Conservation (phyloP, 2,888 invertebrate species). For the Malachius bipustulatus region DNA sequence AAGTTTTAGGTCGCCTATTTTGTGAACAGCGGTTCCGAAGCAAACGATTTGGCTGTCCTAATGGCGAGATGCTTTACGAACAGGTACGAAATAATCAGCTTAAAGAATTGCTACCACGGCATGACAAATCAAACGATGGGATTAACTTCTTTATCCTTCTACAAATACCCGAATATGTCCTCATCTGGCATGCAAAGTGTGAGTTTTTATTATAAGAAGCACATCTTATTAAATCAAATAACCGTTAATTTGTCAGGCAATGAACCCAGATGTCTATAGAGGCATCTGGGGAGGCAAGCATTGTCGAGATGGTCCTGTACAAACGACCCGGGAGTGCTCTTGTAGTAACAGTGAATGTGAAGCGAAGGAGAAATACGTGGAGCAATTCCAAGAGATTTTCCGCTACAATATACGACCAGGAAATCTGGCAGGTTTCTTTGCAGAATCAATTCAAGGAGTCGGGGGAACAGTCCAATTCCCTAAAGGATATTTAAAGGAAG, state of each 20-base stretch:
- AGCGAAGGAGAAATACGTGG: constrained; percentile 68
- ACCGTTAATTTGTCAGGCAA: too few relatives aligned
- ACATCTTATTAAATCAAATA: too few relatives aligned
- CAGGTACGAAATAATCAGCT: constrained; percentile 70
- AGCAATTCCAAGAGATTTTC: constrained; percentile 70
- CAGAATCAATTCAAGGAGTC: constrained; percentile 93
- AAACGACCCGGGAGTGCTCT: constrained; percentile 54
- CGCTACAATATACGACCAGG: constrained; percentile 66
- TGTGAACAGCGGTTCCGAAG: constrained; percentile 95
- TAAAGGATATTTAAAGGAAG: constrained; percentile 70
- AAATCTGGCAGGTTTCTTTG: constrained; percentile 78
- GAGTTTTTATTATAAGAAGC: too few relatives aligned
- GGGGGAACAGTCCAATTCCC: constrained; percentile 91
- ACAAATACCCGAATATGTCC: constrained; percentile 64
- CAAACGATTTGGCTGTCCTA: constrained; percentile 86
- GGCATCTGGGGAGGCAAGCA: constrained; percentile 83
- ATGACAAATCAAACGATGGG: constrained; percentile 77
- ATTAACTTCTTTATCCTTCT: constrained; percentile 60
- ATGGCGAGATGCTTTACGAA: constrained; percentile 80
- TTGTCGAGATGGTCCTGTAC: constrained; percentile 80
- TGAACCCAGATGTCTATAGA: constrained; percentile 84
- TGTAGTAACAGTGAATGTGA: constrained; percentile 52
- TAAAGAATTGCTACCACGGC: constrained; percentile 89
- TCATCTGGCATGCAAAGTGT: constrained; percentile 67
- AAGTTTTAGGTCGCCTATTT: constrained; percentile 89